Evolutionary conservation across 2,888 invertebrate genomes (phyloP), one percentile per base, ranked within the genome.

Genomic region (Macrosiphum euphorbiae): DNA sequence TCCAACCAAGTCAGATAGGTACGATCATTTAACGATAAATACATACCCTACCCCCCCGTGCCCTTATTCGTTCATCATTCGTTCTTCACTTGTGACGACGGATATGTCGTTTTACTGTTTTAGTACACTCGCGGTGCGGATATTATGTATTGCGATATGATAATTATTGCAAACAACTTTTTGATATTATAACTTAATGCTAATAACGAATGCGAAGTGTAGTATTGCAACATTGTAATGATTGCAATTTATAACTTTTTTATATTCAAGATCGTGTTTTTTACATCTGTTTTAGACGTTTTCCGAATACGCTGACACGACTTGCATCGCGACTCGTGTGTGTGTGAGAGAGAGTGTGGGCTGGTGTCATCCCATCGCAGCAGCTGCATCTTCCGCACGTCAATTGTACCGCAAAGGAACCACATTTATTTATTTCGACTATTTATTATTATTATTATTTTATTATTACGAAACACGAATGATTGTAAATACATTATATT

Each of bases 1-100:
- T 61, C 85, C 90, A 94, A 94, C 90, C 93, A 86, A 86, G 84
- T 94, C 90, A 89, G 93, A 94, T 94, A 94, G 90, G 93, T 86
- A 58, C 7, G 20, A 88, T 20, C 13, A n/a, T 13, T 35, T 88
- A 55, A 87, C 50, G n/a, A 41, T 11, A n/a, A n/a, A 16, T 16
- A 67, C 1, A 13, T 7, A 4, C 13, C 67, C n/a, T 16, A 1
- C 16, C 3, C 16, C 3, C 13, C 0, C 4, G 13, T 61, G 61
- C 11, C 26, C 26, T 58, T 58, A 58, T 26, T 28, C 3, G 58
- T 8, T 8, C 3, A n/a, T 8, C 58, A 11, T 10, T 0, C 11
- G 58, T 58, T 28, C 11, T 61, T 28, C 58, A 61, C 58, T 61
- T 8, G 26, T 58, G 20, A 47, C 47, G 47, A 47, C 47, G 10